These are phyloP conservation scores for Ginglymostoma cirratum DNA, from an alignment of 2,113 vertebrate genomes.

Conservation along the genomic window DNA sequence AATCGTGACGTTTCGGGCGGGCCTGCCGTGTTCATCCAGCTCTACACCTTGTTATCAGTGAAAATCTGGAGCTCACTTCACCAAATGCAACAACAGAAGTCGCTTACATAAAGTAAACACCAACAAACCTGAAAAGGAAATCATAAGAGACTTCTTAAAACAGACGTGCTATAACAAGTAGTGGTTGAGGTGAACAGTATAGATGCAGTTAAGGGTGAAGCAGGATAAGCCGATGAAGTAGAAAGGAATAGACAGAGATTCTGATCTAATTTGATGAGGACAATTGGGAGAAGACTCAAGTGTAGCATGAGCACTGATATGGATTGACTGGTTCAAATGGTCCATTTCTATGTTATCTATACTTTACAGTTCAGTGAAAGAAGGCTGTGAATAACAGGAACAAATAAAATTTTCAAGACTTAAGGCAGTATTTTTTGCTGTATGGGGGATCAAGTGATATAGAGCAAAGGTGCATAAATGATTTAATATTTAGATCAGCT, in stretches of 20 bases:
- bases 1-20: too few relatives aligned
- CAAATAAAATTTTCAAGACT: background rate
- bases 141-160: background rate
- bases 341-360: background rate
- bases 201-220: background rate
- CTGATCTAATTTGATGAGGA: background rate
- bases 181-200: background rate
- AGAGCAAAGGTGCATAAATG: background rate
- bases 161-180: background rate
- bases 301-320: background rate
- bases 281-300: background rate
- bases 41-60: too few relatives aligned
- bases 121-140: background rate
- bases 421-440: background rate
- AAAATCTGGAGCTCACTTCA: background rate
- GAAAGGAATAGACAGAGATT: background rate
- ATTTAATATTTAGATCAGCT: background rate
- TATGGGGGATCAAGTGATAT: background rate
- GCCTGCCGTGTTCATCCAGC: too few relatives aligned
- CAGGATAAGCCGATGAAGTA: background rate
- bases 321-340: background rate
- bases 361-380: background rate
- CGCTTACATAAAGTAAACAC: background rate
- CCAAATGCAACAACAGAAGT: background rate
- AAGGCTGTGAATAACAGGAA: background rate